Conservation (phyloP, 2,113 vertebrate species). For the Polypterus senegalus region DNA sequence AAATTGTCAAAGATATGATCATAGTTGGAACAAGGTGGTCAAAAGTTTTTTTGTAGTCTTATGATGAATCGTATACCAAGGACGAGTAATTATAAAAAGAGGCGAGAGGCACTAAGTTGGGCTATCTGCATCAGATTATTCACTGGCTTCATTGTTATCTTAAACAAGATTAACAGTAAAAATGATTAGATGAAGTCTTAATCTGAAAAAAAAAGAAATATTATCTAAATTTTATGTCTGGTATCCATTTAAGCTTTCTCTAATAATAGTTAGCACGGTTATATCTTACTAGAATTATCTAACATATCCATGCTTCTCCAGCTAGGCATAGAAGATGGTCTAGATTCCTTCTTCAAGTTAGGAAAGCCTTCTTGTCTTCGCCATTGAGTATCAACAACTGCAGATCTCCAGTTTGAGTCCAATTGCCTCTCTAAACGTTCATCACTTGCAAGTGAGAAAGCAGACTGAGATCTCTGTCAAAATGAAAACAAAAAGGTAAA, state of each 20-base stretch:
- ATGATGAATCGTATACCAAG: no score
- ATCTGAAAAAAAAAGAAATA: no score
- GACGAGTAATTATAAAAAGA: no score
- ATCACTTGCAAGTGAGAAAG: constrained; percentile 60
- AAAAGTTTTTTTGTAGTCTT: no score
- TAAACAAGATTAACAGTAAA: constrained; percentile 1
- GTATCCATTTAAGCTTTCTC: no score
- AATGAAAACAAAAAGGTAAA: neutral
- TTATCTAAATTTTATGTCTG: no score
- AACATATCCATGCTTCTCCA: constrained; percentile 75
- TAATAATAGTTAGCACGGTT: no score
- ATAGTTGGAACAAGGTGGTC: no score
- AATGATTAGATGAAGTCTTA: constrained; percentile 4
- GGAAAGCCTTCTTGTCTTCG: constrained; percentile 34
- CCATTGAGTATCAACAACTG: constrained; percentile 21
- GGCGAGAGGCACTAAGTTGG: no score
- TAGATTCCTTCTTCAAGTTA: constrained; percentile 52
- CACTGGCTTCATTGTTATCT: fast-evolving
- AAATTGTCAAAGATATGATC: no score
- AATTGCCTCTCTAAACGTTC: constrained; percentile 47
- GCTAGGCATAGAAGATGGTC: constrained; percentile 49
- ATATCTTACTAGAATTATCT: constrained; percentile 68
- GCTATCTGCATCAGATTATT: no score
- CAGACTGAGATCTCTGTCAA: constrained; percentile 68
- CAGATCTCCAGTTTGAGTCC: constrained; percentile 22